Percentiles rank a stretch among this genome's conserved stretches.
Evolutionary conservation across 2,888 invertebrate species (phyloP).

Genomic region (Meghimatium bilineatum): DNA sequence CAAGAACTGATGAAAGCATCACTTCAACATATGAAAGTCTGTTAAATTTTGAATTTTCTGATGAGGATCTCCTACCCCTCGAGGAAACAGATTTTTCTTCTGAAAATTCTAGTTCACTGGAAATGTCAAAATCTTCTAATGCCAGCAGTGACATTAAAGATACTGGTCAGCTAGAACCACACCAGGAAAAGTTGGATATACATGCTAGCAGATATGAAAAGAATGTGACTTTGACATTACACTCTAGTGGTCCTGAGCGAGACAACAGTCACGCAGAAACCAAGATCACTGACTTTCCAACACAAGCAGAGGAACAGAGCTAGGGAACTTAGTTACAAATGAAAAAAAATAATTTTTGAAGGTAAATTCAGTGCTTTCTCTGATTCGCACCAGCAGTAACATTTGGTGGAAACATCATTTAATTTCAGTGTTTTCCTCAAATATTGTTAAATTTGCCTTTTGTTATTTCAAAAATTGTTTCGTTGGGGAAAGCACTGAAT

Average conservation of each 20-base stretch:
- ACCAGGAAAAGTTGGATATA: not conserved
- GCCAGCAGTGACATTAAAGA: too few species aligned
- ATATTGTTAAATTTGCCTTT: not conserved
- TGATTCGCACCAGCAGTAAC: not conserved
- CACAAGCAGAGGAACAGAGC: too few species aligned
- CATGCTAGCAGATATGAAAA: not conserved
- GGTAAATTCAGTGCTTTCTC: slow-evolving; percentile 37
- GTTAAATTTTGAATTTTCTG: not conserved
- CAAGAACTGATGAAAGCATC: not conserved
- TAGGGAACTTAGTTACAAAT: not conserved
- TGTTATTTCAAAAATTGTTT: not conserved
- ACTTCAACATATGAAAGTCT: not conserved
- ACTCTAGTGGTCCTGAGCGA: not conserved
- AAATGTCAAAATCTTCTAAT: not conserved
- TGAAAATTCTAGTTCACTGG: not conserved
- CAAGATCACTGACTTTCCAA: not conserved
- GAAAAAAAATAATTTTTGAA: not conserved
- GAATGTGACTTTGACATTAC: not conserved
- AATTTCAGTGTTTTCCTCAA: slow-evolving; percentile 35
- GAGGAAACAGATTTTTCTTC: not conserved
- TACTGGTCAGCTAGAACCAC: not conserved
- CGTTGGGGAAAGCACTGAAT: slow-evolving; percentile 29
- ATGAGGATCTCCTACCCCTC: not conserved
- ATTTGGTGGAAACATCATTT: not conserved
- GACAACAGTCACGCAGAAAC: not conserved